Conservation (phyloP, 2,113 vertebrate species). For the Scalopus aquaticus region DNA sequence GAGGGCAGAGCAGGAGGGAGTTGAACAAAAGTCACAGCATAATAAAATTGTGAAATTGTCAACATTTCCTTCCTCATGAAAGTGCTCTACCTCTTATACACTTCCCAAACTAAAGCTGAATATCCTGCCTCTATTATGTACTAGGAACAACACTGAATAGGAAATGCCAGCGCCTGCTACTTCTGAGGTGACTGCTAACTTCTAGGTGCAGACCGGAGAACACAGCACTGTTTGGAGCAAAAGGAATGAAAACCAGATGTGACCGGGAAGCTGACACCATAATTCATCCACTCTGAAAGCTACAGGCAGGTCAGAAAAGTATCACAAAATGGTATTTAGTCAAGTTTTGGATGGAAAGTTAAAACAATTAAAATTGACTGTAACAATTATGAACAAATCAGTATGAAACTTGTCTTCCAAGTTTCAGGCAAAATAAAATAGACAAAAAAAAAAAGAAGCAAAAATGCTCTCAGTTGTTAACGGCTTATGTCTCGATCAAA, state of each 20-base stretch:
- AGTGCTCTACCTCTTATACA: background rate
- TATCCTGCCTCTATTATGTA: background rate
- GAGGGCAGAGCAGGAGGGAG: background rate
- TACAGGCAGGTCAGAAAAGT: conserved; percentile 41
- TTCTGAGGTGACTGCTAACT: background rate
- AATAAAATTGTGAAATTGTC: background rate
- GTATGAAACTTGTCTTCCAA: background rate
- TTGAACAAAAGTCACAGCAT: background rate
- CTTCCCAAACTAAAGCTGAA: background rate
- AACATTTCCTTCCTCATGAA: background rate
- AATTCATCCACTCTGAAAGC: background rate
- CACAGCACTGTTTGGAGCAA: conserved; percentile 20
- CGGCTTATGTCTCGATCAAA: background rate
- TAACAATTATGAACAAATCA: conserved; percentile 56
- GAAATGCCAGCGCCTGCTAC: background rate
- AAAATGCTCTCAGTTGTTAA: background rate
- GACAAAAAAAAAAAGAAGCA: background rate
- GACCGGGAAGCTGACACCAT: background rate
- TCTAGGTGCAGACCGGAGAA: background rate
- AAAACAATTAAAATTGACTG: conserved; percentile 49
- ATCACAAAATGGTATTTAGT: conserved; percentile 5
- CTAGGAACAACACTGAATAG: background rate
- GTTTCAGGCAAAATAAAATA: conserved; percentile 58
- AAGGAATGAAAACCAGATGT: conserved; percentile 66
- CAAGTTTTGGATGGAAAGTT: conserved; percentile 48